phyloP scores from a whole-genome alignment of 92 coral and sea anemone species.

The Palythoa grandis region DNA sequence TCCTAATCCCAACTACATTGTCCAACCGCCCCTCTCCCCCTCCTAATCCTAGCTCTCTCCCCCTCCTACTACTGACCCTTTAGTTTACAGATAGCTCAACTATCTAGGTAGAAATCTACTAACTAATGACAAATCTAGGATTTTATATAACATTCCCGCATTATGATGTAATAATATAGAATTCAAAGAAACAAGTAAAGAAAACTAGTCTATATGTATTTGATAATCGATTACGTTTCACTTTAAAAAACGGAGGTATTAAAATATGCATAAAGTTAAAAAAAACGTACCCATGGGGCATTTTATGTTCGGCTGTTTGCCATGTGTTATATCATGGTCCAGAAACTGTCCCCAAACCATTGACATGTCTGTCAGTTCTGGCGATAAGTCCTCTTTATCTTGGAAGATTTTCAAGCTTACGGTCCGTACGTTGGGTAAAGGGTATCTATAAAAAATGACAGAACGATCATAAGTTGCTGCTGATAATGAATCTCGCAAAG shows the following conservation, averaged over 20 bases:
- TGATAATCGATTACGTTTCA: background rate
- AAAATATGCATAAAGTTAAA: too few species aligned
- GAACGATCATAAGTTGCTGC: background rate
- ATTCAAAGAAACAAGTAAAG: too few species aligned
- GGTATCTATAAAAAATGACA: background rate
- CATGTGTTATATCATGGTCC: conserved; percentile 74
- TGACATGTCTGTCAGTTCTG: conserved; percentile 53
- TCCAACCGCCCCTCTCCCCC: too few species aligned
- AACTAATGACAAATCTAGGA: too few species aligned
- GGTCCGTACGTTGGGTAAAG: conserved; percentile 56
- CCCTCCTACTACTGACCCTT: too few species aligned
- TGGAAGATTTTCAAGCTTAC: conserved; percentile 37
- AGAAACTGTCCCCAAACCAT: conserved; percentile 80
- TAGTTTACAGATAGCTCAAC: too few species aligned
- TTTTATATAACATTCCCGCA: too few species aligned
- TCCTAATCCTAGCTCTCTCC: too few species aligned
- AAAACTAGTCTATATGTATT: background rate
- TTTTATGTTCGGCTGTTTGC: conserved; percentile 23
- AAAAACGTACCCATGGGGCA: conserved; percentile 27
- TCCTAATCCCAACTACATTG: too few species aligned
- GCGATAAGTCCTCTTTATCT: conserved; percentile 44
- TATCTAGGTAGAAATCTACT: too few species aligned
- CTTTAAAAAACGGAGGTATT: background rate
- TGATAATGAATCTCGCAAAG: too few species aligned
- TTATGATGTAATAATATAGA: too few species aligned